Evolutionary conservation across 2,797 vertebrate genomes (phyloP), one percentile per base, ranked within the genome.

Genomic region (Melanotaenia pygmaea): DNA sequence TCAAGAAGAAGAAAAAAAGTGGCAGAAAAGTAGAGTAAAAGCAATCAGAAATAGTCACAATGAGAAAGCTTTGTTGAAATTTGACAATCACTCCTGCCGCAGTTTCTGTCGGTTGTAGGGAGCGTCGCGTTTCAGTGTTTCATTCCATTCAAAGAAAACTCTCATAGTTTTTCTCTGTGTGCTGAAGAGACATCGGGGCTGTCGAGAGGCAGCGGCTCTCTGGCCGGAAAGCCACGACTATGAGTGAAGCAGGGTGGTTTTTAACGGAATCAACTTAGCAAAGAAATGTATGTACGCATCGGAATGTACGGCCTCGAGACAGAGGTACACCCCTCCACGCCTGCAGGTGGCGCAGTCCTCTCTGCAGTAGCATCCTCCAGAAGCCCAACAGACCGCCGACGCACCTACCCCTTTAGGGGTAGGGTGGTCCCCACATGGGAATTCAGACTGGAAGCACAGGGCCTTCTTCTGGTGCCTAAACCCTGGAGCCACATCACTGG

Each of bases 81-180:
- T 95, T 98, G 97, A 99, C 98, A 99, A 98, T 98, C 98, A 97
- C 94, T 96, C 95, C 94, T 93, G 94, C 90, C 79, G 80, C 64
- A 63, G 7, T 74, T 90, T 92, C 95, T 80, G 86, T 95, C 94
- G 95, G 93, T 91, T 74, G 72, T 88, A 76, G 79, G 88, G 77
- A 87, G 86, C 81, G 77, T 80, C 83, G 69, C 66, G 14, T 94
- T 91, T 89, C 79, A 83, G 69, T 90, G 81, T 90, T 88, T 85
- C 77, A 87, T 84, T 75, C 79, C 80, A 82, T 90, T 82, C 65
- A 30, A 70, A 79, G 73, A 74, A 75, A 72, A 74, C 64, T 74
- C 32, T 79, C 62, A 40, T 77, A 0, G 76, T 83, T 81, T 76
- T 76, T 84, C 77, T 89, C 77, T 87, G 83, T 85, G 47, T 64